Conservation (phyloP, 2,113 vertebrate genomes). For the Etheostoma spectabile region DNA sequence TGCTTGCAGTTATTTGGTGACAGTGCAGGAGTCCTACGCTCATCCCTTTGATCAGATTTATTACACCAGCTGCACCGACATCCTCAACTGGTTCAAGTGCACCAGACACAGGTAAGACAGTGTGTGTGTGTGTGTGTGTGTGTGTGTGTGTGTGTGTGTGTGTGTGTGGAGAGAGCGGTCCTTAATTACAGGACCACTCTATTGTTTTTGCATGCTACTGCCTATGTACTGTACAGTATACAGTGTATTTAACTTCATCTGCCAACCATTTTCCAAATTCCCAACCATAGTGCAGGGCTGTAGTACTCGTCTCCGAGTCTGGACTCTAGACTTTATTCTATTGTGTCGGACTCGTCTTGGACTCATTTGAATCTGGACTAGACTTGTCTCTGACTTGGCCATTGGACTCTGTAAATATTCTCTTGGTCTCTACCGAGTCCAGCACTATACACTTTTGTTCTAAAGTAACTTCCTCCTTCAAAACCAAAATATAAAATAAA, state of each 20-base stretch:
- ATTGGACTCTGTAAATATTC: too few species aligned
- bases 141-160: not conserved
- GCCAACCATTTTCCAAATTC: not conserved
- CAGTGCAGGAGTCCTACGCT: slow-evolving; percentile 95
- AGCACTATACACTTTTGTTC: too few species aligned
- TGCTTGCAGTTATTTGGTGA: slow-evolving; percentile 91
- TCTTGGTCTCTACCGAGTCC: too few species aligned
- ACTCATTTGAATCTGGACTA: too few species aligned
- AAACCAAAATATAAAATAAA: too few species aligned
- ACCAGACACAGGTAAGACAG: slow-evolving; percentile 93
- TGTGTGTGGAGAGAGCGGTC: not conserved
- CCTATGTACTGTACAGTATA: not conserved
- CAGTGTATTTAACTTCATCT: not conserved
- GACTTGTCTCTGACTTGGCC: too few species aligned
- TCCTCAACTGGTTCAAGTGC: slow-evolving; percentile 99
- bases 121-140: not conserved
- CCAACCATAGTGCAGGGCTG: too few species aligned
- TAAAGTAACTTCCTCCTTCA: too few species aligned
- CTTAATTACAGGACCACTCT: not conserved
- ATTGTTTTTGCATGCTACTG: not conserved
- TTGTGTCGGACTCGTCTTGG: too few species aligned
- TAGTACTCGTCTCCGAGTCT: too few species aligned
- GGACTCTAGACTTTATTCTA: too few species aligned
- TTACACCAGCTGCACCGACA: slow-evolving; percentile 97
- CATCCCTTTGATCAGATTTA: slow-evolving; percentile 97